These are phyloP conservation scores for Rhabdophis nuchalis DNA, from an alignment of 2,797 vertebrate species.

Conservation along the genomic window DNA sequence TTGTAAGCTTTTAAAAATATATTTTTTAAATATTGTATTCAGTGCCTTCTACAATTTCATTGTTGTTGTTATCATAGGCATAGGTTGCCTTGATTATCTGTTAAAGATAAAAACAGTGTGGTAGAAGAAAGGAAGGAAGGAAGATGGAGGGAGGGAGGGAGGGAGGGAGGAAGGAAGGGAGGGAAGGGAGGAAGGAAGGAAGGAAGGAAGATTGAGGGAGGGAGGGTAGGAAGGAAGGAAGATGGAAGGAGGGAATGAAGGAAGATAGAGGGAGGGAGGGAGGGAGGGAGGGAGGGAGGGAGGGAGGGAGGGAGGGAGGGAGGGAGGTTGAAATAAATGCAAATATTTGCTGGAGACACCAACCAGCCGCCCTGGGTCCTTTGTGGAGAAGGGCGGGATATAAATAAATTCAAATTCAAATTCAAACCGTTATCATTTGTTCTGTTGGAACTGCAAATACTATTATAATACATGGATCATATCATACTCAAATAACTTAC, in stretches of 20 bases:
- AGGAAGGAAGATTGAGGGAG: background rate
- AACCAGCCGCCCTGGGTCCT: too few species aligned
- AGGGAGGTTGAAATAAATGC: background rate
- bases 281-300: background rate
- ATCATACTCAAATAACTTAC: background rate
- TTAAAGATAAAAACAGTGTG: background rate
- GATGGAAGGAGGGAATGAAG: too few species aligned
- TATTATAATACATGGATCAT: background rate
- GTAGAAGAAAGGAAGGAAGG: background rate
- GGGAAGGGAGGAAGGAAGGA: background rate
- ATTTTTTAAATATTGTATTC: background rate
- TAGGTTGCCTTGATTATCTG: background rate
- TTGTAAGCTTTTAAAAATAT: background rate
- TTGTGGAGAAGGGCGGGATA: too few species aligned
- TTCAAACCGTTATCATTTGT: background rate
- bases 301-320: background rate
- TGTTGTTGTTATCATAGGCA: background rate
- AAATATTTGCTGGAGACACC: background rate
- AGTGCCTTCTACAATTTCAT: background rate
- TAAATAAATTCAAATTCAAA: too few species aligned
- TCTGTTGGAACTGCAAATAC: background rate
- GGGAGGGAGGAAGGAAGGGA: too few species aligned
- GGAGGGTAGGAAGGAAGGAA: background rate
- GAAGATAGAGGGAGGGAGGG: accelerated
- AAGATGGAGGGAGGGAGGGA: too few species aligned